Conservation (phyloP, 2,888 invertebrate species). For the Drosophila aldrichi region DNA sequence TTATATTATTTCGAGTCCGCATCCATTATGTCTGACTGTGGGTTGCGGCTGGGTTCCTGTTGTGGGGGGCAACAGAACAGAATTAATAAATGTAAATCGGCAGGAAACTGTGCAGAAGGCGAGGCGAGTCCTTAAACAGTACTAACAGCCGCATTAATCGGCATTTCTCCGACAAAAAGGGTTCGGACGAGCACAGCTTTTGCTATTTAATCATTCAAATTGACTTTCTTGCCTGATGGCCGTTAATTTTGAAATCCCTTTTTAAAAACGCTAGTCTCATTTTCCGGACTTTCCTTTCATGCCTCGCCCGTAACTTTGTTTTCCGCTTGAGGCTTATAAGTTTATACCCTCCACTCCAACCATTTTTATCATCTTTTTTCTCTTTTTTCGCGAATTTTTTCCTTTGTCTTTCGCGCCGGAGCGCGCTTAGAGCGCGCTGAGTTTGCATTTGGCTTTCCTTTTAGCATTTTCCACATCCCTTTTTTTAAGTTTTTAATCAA, state of each 20-base stretch:
- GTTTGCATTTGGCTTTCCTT: slow-evolving; percentile 73
- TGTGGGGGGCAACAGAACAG: slow-evolving; percentile 28
- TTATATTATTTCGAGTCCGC: slow-evolving; percentile 32
- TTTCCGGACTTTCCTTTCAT: slow-evolving; percentile 14
- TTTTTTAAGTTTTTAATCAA: slow-evolving; percentile 76
- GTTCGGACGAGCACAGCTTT: slow-evolving; percentile 55
- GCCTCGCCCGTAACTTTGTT: slow-evolving; percentile 57
- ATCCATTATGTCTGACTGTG: slow-evolving; percentile 44
- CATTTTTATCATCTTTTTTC: background rate
- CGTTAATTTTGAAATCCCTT: slow-evolving; percentile 76
- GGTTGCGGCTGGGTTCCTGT: slow-evolving; percentile 26
- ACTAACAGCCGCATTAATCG: slow-evolving; percentile 71
- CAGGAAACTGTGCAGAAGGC: slow-evolving; percentile 43
- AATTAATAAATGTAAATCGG: slow-evolving; percentile 70
- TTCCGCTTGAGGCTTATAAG: slow-evolving; percentile 74
- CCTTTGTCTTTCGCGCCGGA: slow-evolving; percentile 57
- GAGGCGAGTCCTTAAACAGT: slow-evolving; percentile 50
- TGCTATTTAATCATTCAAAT: slow-evolving; percentile 78
- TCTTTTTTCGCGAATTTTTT: slow-evolving; percentile 40
- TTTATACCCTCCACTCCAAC: slow-evolving; percentile 54
- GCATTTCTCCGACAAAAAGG: slow-evolving; percentile 48
- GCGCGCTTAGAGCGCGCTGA: slow-evolving; percentile 71
- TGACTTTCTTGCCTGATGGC: slow-evolving; percentile 69
- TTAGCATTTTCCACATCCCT: slow-evolving; percentile 54
- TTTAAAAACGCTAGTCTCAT: slow-evolving; percentile 53